These are phyloP conservation scores for Athene noctua DNA, from an alignment of 2,113 vertebrate genomes.

Conservation along the genomic window DNA sequence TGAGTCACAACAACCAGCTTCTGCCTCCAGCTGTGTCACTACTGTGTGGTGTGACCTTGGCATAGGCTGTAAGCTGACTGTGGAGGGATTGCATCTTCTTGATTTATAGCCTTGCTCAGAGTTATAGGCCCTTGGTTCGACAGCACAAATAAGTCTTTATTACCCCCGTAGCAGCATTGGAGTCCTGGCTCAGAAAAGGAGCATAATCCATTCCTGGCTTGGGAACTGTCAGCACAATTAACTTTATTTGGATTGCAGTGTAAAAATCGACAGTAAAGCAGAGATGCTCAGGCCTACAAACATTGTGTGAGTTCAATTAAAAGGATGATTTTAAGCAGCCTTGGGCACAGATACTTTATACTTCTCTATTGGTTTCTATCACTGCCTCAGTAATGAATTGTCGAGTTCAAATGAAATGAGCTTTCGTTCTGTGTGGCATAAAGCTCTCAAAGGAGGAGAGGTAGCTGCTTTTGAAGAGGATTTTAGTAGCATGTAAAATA, in stretches of 20 bases:
- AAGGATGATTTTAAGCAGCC: slow-evolving; percentile 16
- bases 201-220: slow-evolving; percentile 1
- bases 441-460: background rate
- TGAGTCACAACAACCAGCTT: background rate
- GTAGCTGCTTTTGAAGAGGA: background rate
- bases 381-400: background rate
- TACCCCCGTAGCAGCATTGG: background rate
- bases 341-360: background rate
- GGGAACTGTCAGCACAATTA: slow-evolving; percentile 16
- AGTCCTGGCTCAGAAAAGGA: slow-evolving; percentile 17
- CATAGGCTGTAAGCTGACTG: background rate
- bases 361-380: slow-evolving; percentile 9
- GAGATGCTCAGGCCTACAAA: background rate
- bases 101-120: slow-evolving; percentile 35
- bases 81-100: slow-evolving; percentile 9
- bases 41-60: slow-evolving; percentile 8
- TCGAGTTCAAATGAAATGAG: background rate
- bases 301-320: slow-evolving; percentile 19
- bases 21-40: slow-evolving; percentile 5
- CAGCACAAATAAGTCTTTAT: slow-evolving; percentile 41
- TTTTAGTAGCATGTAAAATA: background rate
- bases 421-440: background rate
- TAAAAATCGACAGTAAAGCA: background rate
- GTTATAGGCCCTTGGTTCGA: background rate
- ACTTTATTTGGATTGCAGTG: background rate